Evolutionary conservation across 2,888 invertebrate genomes (phyloP), one percentile per base, ranked within the genome.

Genomic region (Reticulitermes lucifugus): DNA sequence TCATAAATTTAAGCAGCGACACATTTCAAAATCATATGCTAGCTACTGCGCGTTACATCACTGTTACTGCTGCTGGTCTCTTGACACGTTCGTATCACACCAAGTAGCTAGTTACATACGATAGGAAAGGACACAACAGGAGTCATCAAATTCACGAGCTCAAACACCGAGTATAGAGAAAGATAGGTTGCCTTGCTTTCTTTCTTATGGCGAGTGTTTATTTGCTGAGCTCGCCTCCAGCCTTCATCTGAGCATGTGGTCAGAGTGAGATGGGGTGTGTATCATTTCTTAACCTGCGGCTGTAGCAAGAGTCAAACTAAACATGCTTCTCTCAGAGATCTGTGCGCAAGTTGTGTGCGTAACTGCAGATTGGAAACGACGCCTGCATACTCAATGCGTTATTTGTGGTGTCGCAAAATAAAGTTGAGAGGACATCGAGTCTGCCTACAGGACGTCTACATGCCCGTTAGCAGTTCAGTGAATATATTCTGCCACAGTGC

Each of bases 361-460:
- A 79, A 79, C 79, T 79, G 79, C 79, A 79, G 79, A 79, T 79
- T 79, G 79, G 79, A 79, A 51, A 79, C 79, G 79, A 51, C 79
- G 79, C 79, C 51, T 51, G 79, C 79, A 79, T 79, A 79, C 79
- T 22, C 79, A 79, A 79, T 79, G 79, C 25, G 79, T 79, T 79
- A 79, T 79, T 79, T 79, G 79, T 79, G 79, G 43, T 79, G 55
- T 79, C 79, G 25, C 51, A 29, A 43, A 43, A 77, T 43, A 41
- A 41, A 77, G 46, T 2, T 2, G 77, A 46, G 77, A 46, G 43
- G 79, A 79, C 25, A 5, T 29, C 51, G 79, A 79, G 18, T 77
- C 43, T 22, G 43, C 22, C 75, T 43, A 43, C 46, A 12, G 12
- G 9, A 77, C 22, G 22, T 22, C 60, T 60, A 21, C 14, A 60